Evolutionary conservation across 2,113 vertebrate genomes (phyloP).

Genomic region (Dicerorhinus sumatrensis): DNA sequence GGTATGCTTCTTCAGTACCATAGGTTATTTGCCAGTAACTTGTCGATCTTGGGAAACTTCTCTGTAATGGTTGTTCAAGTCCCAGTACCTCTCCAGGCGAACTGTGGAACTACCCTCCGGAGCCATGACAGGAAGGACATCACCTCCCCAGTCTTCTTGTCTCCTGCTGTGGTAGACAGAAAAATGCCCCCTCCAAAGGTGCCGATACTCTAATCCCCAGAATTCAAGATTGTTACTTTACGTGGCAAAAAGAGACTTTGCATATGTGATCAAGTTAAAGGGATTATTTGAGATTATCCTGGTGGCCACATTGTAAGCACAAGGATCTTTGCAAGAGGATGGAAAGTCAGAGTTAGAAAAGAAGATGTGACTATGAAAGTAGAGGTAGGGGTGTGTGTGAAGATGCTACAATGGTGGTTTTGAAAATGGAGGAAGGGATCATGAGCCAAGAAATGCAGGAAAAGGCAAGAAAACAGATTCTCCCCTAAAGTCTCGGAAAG

Average conservation of each 20-base stretch:
- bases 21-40: slow-evolving; percentile 44
- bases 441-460: neutral
- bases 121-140: slow-evolving; percentile 22
- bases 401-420: neutral
- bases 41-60: neutral
- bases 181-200: neutral
- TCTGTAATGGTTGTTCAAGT: slow-evolving; percentile 50
- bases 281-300: neutral
- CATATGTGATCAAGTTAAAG: neutral
- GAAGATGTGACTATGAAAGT: too few relatives aligned
- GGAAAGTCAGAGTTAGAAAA: too few relatives aligned
- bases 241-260: neutral
- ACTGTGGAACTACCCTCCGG: slow-evolving; percentile 6
- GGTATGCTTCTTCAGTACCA: slow-evolving; percentile 23
- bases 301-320: neutral
- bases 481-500: neutral
- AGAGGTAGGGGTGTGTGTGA: neutral
- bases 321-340: neutral
- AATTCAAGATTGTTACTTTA: neutral
- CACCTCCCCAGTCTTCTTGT: neutral
- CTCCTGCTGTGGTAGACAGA: neutral
- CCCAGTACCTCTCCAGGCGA: slow-evolving; percentile 26
- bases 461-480: neutral
- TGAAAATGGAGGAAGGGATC: neutral
- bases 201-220: neutral